Base-by-base conservation (phyloP, 2,888 invertebrate species). In the Camptogramma bilineatum region DNA sequence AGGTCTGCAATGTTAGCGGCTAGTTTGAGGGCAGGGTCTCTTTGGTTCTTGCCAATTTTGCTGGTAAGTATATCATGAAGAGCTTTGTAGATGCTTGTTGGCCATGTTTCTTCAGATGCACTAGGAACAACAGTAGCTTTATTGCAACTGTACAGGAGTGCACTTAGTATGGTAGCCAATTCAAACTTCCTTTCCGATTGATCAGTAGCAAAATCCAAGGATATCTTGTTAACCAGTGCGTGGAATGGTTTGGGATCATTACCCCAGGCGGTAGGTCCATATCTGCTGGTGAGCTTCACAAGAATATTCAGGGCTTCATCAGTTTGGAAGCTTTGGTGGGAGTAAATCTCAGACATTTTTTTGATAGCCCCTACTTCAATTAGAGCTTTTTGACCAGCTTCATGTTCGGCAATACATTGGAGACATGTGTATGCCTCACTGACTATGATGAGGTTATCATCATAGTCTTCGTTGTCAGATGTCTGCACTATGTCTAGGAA, bases 101-200 rank as follows among this genome's bases (percentile, higher is more conserved):
- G 96, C 98, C 98, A 98, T 16, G 95, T 95, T 87, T 97, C 97
- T 51, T 95, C 96, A 47, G 94, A 87, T 3, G 95, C 93, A 8
- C 95, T 94, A 24, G 95, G 94, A 4, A 94, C 81, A 46, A 96
- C 94, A 3, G 95, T 92, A 62, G 95, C 94, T 76, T 95, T 95
- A 34, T 96, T 95, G 75, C 97, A 96, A 71, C 96, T 96, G 72
- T 95, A 95, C 31, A 97, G 82, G 24, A 98, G 90, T 1, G 96
- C 95, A 77, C 96, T 95, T 47, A 98, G 87, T 70, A 96, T 95
- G n/a, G 95, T 94, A 77, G 97, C 97, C 55, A 98, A 84, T 83
- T 98, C 97, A 90, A 98, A 98, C 87, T 98, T 98, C 66, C 97
- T 94, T 75, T 98, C 97, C 0, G 97, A 97, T 71, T 97, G 96